A percentile compares a stretch with the other conserved stretches of the same genome.
These are phyloP conservation scores for Nansenia antarctica DNA, from an alignment of 2,113 vertebrate genomes.

Conservation along the genomic window DNA sequence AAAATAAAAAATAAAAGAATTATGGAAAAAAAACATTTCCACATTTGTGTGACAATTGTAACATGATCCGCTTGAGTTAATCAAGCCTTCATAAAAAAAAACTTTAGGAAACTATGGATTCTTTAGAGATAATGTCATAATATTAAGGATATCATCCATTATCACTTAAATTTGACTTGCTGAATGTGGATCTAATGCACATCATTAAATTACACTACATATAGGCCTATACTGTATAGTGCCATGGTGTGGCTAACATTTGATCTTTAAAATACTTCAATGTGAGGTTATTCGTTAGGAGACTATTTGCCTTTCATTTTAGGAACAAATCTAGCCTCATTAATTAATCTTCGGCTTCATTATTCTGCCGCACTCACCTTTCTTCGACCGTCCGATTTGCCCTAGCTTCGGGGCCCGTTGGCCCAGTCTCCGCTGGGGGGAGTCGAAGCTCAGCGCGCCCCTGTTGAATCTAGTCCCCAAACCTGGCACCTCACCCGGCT, in stretches of 20 bases:
- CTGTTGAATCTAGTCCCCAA: conserved; percentile 6
- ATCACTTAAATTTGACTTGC: no score
- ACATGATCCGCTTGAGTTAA: no score
- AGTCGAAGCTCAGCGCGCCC: conserved; percentile 28
- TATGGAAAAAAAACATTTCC: no score
- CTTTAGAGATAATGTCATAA: not conserved
- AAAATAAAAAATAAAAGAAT: not conserved
- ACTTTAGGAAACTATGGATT: not conserved
- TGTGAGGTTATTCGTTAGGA: no score
- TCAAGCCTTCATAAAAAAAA: no score
- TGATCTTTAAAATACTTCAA: no score
- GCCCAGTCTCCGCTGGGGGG: conserved; percentile 37
- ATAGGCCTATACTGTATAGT: no score
- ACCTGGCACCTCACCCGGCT: conserved; percentile 18
- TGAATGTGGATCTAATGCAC: no score
- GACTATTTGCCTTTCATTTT: not conserved
- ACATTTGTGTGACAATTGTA: no score
- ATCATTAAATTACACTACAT: no score
- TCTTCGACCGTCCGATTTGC: conserved; percentile 50
- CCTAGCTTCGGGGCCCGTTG: conserved; percentile 52
- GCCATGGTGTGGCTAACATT: no score
- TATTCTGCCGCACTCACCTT: conserved; percentile 29
- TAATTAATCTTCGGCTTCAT: not conserved
- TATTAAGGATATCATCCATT: not conserved
- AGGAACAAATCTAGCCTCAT: not conserved